phyloP scores from a whole-genome alignment of 2,797 vertebrate species.

The Orientallactaga sibirica region DNA sequence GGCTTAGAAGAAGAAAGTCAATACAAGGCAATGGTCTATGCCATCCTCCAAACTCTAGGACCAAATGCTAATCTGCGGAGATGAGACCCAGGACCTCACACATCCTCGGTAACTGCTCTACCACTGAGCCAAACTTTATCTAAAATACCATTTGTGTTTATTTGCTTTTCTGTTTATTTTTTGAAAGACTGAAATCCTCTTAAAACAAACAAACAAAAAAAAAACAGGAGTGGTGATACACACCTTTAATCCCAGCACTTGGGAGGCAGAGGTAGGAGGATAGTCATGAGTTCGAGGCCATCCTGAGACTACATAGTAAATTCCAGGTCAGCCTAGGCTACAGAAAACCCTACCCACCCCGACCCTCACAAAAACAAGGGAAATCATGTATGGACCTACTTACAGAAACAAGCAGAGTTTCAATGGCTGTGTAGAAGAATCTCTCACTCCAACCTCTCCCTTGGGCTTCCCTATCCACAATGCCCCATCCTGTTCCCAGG shows the following conservation, averaged over 20 bases:
- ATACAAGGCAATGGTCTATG: not conserved
- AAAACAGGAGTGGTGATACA: too few species aligned
- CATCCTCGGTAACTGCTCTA: not conserved
- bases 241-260: too few species aligned
- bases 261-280: too few species aligned
- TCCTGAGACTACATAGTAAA: too few species aligned
- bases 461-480: not conserved
- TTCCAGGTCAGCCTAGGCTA: too few species aligned
- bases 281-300: too few species aligned
- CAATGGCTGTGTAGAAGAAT: not conserved
- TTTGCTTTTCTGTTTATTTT: not conserved
- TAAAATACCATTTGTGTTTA: not conserved
- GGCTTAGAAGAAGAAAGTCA: not conserved
- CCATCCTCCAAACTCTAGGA: not conserved
- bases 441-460: not conserved
- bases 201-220: too few species aligned
- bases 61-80: not conserved
- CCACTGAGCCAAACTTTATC: not conserved
- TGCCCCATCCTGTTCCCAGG: not conserved
- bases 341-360: too few species aligned
- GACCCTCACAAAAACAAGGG: not conserved
- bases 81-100: not conserved
- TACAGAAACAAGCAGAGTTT: not conserved
- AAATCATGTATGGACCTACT: not conserved
- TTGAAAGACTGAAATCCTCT: not conserved